Evolutionary conservation across 2,888 invertebrate genomes (phyloP).

Genomic region (Xanthostigma xanthostigma): DNA sequence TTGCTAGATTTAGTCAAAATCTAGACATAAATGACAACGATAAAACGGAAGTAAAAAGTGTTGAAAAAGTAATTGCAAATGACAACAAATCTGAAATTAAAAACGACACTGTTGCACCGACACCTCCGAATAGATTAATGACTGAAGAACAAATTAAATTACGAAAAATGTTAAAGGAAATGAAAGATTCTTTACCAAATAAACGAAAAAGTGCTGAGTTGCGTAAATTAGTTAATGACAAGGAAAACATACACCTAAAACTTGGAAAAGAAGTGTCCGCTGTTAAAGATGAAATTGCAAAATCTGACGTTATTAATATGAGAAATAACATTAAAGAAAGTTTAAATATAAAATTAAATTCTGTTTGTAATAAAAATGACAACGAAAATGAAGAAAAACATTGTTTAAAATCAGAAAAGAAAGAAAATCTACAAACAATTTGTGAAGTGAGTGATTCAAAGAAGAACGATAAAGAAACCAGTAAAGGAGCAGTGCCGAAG

Average conservation of each 20-base stretch:
- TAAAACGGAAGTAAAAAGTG: constrained; percentile 1
- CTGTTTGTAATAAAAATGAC: not conserved
- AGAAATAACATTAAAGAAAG: constrained; percentile 7
- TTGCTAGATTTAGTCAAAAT: constrained; percentile 23
- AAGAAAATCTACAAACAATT: no score
- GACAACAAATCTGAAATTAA: not conserved
- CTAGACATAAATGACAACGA: constrained; percentile 3
- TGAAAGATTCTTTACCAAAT: constrained; percentile 59
- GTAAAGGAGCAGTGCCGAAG: constrained; percentile 12
- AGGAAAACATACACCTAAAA: constrained; percentile 13
- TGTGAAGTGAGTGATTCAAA: not conserved
- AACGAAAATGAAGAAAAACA: constrained; percentile 1
- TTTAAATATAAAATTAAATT: constrained; percentile 3
- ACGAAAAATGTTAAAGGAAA: constrained; percentile 59
- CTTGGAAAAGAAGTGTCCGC: constrained; percentile 4
- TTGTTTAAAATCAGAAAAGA: no score
- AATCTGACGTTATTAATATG: constrained; percentile 3
- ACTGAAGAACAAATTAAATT: constrained; percentile 41
- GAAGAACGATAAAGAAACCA: constrained; percentile 3
- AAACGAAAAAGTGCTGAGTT: constrained; percentile 21
- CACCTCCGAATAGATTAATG: constrained; percentile 13
- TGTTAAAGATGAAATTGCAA: constrained; percentile 9
- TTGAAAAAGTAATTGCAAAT: not conserved
- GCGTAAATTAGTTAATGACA: constrained; percentile 5
- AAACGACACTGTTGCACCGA: constrained; percentile 19